These are phyloP conservation scores for Drosophila virilis DNA, from an alignment of 1,140 invertebrate genomes.

Conservation along the genomic window DNA sequence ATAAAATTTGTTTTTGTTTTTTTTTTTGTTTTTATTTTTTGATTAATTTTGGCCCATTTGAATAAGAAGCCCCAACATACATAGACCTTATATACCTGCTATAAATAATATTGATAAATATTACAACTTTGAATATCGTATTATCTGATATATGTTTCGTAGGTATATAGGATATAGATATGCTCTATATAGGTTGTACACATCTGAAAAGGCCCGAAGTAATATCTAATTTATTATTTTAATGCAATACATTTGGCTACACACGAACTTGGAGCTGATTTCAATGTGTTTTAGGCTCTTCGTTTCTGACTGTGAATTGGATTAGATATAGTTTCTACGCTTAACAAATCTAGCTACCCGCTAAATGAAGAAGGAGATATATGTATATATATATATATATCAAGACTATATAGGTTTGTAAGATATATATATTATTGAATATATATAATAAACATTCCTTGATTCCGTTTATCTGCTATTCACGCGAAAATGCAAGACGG, in stretches of 20 bases:
- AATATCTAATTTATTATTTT: constrained; percentile 41
- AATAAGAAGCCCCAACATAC: constrained; percentile 15
- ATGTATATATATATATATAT: constrained; percentile 30
- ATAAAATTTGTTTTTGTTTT: constrained; percentile 6
- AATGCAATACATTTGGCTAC: constrained; percentile 78
- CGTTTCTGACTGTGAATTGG: constrained; percentile 62
- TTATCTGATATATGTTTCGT: constrained; percentile 32
- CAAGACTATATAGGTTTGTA: background rate
- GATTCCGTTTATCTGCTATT: constrained; percentile 59
- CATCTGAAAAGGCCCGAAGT: constrained; percentile 64
- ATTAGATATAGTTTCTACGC: constrained; percentile 66
- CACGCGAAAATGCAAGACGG: constrained; percentile 49
- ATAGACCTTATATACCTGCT: constrained; percentile 2
- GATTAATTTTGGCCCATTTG: constrained; percentile 21
- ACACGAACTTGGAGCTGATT: constrained; percentile 54
- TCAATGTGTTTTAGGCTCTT: constrained; percentile 6
- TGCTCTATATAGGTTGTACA: constrained; percentile 57
- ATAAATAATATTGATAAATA: background rate
- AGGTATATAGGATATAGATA: constrained; percentile 51
- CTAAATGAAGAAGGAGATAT: constrained; percentile 47
- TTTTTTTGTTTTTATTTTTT: background rate
- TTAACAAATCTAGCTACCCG: constrained; percentile 31
- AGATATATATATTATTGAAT: constrained; percentile 40
- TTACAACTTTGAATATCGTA: constrained; percentile 28
- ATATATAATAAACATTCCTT: constrained; percentile 62